Conservation (phyloP, 2,888 invertebrate species). For the Germaria angustata region DNA sequence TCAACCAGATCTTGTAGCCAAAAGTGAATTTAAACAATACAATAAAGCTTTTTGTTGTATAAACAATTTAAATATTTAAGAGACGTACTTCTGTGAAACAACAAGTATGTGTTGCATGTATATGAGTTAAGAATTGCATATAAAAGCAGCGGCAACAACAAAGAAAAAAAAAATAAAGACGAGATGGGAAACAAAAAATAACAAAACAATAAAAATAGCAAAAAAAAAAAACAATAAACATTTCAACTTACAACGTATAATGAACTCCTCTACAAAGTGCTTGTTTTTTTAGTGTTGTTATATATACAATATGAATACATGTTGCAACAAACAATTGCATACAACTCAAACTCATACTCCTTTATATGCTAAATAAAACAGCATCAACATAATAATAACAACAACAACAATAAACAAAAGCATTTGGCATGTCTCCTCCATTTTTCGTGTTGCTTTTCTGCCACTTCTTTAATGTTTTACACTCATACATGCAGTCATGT, state of each 20-base stretch:
- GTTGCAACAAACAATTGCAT: slow-evolving; percentile 55
- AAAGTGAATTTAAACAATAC: slow-evolving; percentile 21
- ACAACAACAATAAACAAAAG: slow-evolving; percentile 52
- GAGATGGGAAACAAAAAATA: slow-evolving; percentile 20
- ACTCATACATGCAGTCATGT: slow-evolving; percentile 5
- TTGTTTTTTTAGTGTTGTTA: slow-evolving; percentile 55
- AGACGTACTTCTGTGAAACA: slow-evolving; percentile 3
- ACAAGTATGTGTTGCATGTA: slow-evolving; percentile 33
- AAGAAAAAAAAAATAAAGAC: background rate
- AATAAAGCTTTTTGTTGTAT: background rate
- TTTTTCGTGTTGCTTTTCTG: slow-evolving; percentile 9
- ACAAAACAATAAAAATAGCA: slow-evolving; percentile 42
- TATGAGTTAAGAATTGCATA: background rate
- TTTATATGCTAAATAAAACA: slow-evolving; percentile 13
- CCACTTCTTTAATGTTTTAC: slow-evolving; percentile 43
- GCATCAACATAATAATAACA: slow-evolving; percentile 30
- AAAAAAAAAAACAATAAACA: slow-evolving; percentile 61
- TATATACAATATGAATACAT: slow-evolving; percentile 59
- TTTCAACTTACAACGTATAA: slow-evolving; percentile 65
- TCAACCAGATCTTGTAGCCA: slow-evolving; percentile 17
- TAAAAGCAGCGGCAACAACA: slow-evolving; percentile 30
- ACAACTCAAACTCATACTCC: background rate
- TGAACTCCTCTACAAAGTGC: slow-evolving; percentile 61
- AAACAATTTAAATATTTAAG: slow-evolving; percentile 36
- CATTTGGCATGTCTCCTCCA: slow-evolving; percentile 59